Conservation (phyloP, 2,888 invertebrate genomes). For the Drosophila demipolita region DNA sequence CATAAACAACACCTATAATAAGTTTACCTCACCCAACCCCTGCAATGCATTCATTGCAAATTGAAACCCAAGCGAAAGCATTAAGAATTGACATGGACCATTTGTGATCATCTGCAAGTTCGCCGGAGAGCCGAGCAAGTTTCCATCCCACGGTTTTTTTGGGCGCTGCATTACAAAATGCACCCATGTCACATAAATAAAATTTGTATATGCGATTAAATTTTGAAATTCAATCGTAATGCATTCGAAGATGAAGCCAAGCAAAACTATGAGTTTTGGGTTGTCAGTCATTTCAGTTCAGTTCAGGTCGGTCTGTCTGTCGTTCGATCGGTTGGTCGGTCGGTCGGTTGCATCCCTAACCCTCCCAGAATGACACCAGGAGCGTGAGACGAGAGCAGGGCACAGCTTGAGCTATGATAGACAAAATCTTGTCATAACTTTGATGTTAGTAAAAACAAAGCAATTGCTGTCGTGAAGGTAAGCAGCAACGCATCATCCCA, state of each 20-base stretch:
- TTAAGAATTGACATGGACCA: constrained; percentile 66
- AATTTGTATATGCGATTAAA: constrained; percentile 80
- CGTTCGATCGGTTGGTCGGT: constrained; percentile 12
- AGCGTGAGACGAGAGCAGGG: constrained; percentile 32
- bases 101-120: constrained; percentile 55
- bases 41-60: constrained; percentile 36
- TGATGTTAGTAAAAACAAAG: constrained; percentile 79
- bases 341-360: constrained; percentile 56
- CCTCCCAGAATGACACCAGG: constrained; percentile 47
- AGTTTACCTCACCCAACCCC: constrained; percentile 7
- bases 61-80: constrained; percentile 54
- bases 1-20: not conserved
- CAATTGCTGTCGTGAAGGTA: constrained; percentile 65
- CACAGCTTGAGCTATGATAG: constrained; percentile 66
- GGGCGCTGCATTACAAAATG: constrained; percentile 45
- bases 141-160: constrained; percentile 67
- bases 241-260: constrained; percentile 53
- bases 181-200: constrained; percentile 81
- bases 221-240: constrained; percentile 80
- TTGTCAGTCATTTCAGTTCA: constrained; percentile 61
- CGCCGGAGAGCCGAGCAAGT: constrained; percentile 15
- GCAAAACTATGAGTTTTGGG: constrained; percentile 19
- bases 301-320: constrained; percentile 1
- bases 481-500: constrained; percentile 46
- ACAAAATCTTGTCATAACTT: constrained; percentile 83